Evolutionary conservation across 1,140 invertebrate species (phyloP).

Genomic region (Tetramorium simillimum): DNA sequence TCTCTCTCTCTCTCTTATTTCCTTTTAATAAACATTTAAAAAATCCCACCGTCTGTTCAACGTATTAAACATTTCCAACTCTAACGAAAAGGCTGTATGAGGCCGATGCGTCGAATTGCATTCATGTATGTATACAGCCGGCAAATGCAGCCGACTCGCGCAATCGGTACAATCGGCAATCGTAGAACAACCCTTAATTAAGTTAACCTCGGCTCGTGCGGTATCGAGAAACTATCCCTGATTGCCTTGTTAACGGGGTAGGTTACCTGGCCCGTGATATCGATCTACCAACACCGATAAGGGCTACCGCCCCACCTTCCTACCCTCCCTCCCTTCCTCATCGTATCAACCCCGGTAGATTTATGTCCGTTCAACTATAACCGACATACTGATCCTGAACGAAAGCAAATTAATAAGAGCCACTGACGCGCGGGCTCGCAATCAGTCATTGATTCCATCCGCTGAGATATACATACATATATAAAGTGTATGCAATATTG

Average conservation of each 20-base stretch:
- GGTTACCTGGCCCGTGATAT: conserved; percentile 79
- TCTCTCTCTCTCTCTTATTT: background rate
- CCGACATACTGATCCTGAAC: conserved; percentile 11
- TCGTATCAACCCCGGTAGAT: conserved; percentile 73
- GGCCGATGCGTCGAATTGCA: conserved; percentile 29
- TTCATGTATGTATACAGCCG: conserved; percentile 27
- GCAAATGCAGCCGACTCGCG: conserved; percentile 60
- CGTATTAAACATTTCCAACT: conserved; percentile 39
- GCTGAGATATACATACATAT: background rate
- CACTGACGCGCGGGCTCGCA: conserved; percentile 13
- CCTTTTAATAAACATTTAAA: conserved; percentile 6
- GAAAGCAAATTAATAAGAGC: conserved; percentile 68
- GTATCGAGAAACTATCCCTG: conserved; percentile 82
- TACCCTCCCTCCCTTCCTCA: background rate
- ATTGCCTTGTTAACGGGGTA: conserved; percentile 82
- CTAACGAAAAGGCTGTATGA: conserved; percentile 35
- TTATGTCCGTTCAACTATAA: conserved; percentile 69
- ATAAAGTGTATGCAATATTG: background rate
- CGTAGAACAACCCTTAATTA: conserved; percentile 83
- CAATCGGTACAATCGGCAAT: conserved; percentile 76
- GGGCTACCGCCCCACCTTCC: conserved; percentile 64
- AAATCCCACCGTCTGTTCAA: background rate
- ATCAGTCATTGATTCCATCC: background rate
- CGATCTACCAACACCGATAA: conserved; percentile 80
- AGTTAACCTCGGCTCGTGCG: conserved; percentile 80